Base-by-base conservation (phyloP, 1,140 invertebrate species). In the Temnothorax longispinosus region DNA sequence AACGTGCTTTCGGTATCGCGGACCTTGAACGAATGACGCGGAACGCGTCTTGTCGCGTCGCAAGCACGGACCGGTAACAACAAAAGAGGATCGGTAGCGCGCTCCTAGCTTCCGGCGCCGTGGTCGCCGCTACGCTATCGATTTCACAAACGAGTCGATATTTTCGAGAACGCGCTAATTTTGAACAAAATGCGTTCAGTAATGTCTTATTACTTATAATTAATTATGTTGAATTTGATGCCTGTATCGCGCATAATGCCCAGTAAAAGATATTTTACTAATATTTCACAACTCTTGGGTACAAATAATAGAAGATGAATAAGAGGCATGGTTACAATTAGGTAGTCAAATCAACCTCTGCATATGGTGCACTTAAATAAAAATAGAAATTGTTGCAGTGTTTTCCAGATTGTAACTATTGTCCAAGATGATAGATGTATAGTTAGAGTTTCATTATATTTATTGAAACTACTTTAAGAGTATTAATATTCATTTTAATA, bases 311-410 rank as follows among this genome's bases (percentile, higher is more conserved):
- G 44, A 38, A 67, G 6, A 18, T 15, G 18, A 50, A 38, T 58
- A 41, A 69, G n/a, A 54, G 4, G 7, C n/a, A 80, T 54, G 18
- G 2, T 65, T 78, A 50, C 18, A 78, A 47, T 80, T 44, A 67
- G n/a, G 47, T 80, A 80, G 77, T 80, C 77, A 67, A 67, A 65
- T 27, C 27, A 27, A 27, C 27, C 27, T 27, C 27, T 27, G 27
- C 27, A 27, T 27, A 27, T 27, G 27, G 32, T 80, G 62, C 77
- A 80, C 32, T 67, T 67, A 80, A 54, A 35, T 15, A 80, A 80
- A 80, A 50, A 38, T 15, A 32, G 35, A 35, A 54, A 11, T 80
- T 52, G 32, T 80, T 67, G 65, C 44, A 41, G 5, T 52, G 11
- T 50, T 35, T 35, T 54, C 44, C 15, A 71, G 47, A 56, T 71